Evolutionary conservation across 2,888 invertebrate genomes (phyloP).

Genomic region (Melanargia galathea): DNA sequence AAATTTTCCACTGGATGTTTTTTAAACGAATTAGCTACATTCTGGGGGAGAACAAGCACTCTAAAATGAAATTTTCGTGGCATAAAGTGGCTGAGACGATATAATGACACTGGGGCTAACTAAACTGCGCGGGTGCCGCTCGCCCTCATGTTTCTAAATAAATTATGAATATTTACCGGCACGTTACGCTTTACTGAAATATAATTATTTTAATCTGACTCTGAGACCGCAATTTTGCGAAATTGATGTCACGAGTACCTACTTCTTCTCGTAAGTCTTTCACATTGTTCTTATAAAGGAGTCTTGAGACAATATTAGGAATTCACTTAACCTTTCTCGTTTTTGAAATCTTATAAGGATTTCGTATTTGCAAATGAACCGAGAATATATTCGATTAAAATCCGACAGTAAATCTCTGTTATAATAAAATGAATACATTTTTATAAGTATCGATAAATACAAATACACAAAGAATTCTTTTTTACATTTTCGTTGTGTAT

Average conservation of each 20-base stretch:
- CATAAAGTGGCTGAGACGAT: conserved; percentile 67
- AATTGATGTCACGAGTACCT: conserved; percentile 64
- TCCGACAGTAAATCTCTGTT: conserved; percentile 10
- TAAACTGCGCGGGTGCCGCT: conserved; percentile 57
- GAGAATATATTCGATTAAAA: conserved; percentile 1
- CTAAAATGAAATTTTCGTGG: conserved; percentile 70
- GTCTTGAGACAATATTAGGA: conserved; percentile 36
- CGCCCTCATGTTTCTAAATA: conserved; percentile 74
- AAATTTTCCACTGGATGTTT: conserved; percentile 52
- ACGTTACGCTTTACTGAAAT: conserved; percentile 71
- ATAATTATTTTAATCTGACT: conserved; percentile 76
- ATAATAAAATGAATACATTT: conserved; percentile 13
- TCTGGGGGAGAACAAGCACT: conserved; percentile 62
- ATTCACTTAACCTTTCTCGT: conserved; percentile 31
- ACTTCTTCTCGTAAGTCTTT: conserved; percentile 46
- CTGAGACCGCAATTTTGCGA: conserved; percentile 64
- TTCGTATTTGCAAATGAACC: neutral
- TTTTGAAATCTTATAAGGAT: conserved; percentile 1
- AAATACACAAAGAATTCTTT: conserved; percentile 17
- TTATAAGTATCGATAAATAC: conserved; percentile 11
- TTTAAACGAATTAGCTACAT: conserved; percentile 61
- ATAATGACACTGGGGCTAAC: conserved; percentile 58
- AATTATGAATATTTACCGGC: conserved; percentile 77
- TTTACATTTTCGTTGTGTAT: conserved; percentile 20
- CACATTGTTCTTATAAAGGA: conserved; percentile 39